A percentile compares a stretch with the other conserved stretches of the same genome.
These are phyloP conservation scores for Dendrophyllia cribrosa DNA, from an alignment of 64 coral and sea anemone genomes.

Conservation along the genomic window DNA sequence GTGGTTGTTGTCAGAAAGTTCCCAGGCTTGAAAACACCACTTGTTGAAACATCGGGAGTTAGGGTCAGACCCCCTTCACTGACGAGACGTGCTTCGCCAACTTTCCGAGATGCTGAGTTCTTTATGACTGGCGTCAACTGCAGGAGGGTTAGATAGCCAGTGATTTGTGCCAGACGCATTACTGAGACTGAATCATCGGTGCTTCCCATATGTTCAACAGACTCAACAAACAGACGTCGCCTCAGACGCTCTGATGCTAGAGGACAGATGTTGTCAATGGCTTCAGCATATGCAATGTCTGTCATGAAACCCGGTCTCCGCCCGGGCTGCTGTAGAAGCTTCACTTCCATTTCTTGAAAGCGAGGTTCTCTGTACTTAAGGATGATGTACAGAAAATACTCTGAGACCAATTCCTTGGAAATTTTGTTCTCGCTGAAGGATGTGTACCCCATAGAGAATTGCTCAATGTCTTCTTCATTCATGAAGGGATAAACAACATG, in stretches of 20 bases:
- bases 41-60: conserved; percentile 9
- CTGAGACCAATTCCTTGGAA: conserved; percentile 82
- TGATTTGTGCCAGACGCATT: conserved; percentile 90
- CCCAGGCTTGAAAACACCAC: neutral
- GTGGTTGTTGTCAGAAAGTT: conserved; percentile 67
- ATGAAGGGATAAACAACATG: conserved; percentile 93
- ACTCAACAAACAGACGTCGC: conserved; percentile 84
- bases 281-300: conserved; percentile 95
- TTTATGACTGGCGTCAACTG: conserved; percentile 82
- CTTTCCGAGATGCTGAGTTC: conserved; percentile 63
- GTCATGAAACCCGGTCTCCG: conserved; percentile 93
- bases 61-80: neutral
- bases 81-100: conserved; percentile 31
- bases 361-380: conserved; percentile 96
- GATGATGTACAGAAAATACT: conserved; percentile 95
- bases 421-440: conserved; percentile 99
- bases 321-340: conserved; percentile 84
- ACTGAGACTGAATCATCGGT: conserved; percentile 84
- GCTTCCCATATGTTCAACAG: conserved; percentile 77
- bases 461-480: conserved; percentile 96
- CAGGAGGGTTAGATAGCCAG: conserved; percentile 81
- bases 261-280: conserved; percentile 96
- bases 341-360: conserved; percentile 91
- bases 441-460: conserved; percentile 98
- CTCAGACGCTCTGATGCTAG: conserved; percentile 87